Conservation (phyloP, 1,140 invertebrate species). For the Scaptomyza pallida region DNA sequence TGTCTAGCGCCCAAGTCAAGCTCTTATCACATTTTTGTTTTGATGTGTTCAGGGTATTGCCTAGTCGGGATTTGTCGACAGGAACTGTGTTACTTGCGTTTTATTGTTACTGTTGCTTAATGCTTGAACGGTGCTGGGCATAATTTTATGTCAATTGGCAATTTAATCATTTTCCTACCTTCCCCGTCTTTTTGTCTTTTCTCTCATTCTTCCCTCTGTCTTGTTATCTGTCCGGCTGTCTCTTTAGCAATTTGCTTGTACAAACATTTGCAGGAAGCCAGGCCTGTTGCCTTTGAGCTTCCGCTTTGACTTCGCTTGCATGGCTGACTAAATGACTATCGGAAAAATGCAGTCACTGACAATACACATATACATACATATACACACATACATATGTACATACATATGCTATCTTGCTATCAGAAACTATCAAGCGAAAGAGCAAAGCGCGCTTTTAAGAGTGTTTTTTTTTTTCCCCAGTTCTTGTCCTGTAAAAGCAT, state of each 20-base stretch:
- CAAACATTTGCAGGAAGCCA: constrained; percentile 16
- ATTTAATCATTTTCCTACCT: constrained; percentile 57
- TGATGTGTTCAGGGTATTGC: too few species aligned
- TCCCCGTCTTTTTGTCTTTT: neutral
- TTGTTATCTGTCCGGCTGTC: neutral
- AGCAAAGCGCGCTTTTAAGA: neutral
- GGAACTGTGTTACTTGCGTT: too few species aligned
- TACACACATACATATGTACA: too few species aligned
- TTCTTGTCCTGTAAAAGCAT: constrained; percentile 14
- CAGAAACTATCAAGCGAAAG: constrained; percentile 12
- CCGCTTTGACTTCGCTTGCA: constrained; percentile 2
- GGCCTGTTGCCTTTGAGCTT: neutral
- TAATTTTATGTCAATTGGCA: constrained; percentile 68
- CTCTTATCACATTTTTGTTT: too few species aligned
- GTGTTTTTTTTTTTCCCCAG: too few species aligned
- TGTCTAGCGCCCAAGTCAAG: too few species aligned
- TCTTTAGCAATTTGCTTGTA: constrained; percentile 50
- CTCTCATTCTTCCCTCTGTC: neutral
- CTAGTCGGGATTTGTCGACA: too few species aligned
- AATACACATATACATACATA: too few species aligned
- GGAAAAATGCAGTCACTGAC: too few species aligned
- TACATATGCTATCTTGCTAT: neutral
- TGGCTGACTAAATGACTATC: neutral
- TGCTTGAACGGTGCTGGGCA: constrained; percentile 44
- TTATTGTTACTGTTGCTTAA: constrained; percentile 21